Base-by-base conservation (phyloP, 2,113 vertebrate species). In the Trochalopteron elliotii region DNA sequence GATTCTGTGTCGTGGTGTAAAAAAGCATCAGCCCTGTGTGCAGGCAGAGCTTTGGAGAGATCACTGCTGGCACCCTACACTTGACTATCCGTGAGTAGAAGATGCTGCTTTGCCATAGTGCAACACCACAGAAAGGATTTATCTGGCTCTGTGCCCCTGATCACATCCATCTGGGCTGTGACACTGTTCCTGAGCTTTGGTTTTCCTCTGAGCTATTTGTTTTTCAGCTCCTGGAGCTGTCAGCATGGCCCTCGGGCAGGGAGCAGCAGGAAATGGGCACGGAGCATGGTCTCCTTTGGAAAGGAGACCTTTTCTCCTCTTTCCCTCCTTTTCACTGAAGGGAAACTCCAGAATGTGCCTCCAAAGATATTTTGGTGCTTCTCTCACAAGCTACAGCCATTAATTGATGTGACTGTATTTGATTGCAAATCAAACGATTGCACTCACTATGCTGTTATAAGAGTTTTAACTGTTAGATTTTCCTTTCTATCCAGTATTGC, bases 101-200 rank as follows among this genome's bases (percentile, higher is more conserved):
- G 57, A 37, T 1, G 15, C 37, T 68, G 18, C 61, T 87, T 52
- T 69, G 42, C 42, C 28, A 6, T 1, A 31, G 37, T 8, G 33
- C 27, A 39, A 15, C 39, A 60, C 7, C 3, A 2, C 39, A 30
- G 7, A 8, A 33, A 88, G 23, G 35, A 27, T 72, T 76, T 49
- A 15, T 24, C 28, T 12, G 31, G 56, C 35, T 49, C 37, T 86
- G 37, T 67, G 55, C 28, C 80, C 53, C 44, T 4, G 4, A 28
- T 25, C 49, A 6, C 10, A 60, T 17, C 35, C 40, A 33, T 7
- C 18, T 45, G 44, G 22, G 53, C 42, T 2, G 2, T 28, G 57
- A 8, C 63, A 40, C 39, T 5, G 3, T 2, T 53, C 60, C 70
- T 35, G 47, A 83, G 30, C 74, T 59, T 27, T 0, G 0, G 1